Evolutionary conservation across 1,140 invertebrate species (phyloP).

Genomic region (Galleria mellonella): DNA sequence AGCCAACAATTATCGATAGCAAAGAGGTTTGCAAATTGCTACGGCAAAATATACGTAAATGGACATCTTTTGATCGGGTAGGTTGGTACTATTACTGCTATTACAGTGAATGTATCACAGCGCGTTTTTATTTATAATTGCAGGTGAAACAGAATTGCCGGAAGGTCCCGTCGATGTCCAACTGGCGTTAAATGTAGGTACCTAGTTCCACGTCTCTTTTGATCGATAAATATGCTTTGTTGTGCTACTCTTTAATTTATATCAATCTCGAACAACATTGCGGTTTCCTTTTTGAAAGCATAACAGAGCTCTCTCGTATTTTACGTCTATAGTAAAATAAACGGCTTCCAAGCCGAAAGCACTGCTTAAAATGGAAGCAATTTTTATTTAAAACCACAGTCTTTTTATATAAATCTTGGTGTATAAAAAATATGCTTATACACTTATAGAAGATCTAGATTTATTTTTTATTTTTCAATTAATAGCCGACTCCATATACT

Average conservation of each 20-base stretch:
- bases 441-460: too few species aligned
- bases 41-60: slow-evolving; percentile 2
- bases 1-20: slow-evolving; percentile 6
- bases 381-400: too few species aligned
- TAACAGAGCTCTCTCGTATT: too few species aligned
- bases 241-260: slow-evolving; percentile 50
- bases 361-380: too few species aligned
- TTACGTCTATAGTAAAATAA: too few species aligned
- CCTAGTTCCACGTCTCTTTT: slow-evolving; percentile 40
- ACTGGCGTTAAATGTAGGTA: slow-evolving; percentile 25
- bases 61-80: slow-evolving; percentile 12
- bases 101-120: slow-evolving; percentile 31
- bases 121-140: slow-evolving; percentile 55
- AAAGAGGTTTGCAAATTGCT: slow-evolving; percentile 6
- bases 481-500: too few species aligned
- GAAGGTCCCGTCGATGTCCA: slow-evolving; percentile 41
- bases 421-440: too few species aligned
- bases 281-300: slow-evolving; percentile 44
- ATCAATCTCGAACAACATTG: slow-evolving; percentile 45
- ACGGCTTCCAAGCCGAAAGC: too few species aligned
- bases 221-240: slow-evolving; percentile 46
- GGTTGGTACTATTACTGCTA: too few species aligned
- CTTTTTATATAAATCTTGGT: too few species aligned
- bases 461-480: too few species aligned
- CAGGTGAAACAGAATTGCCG: slow-evolving; percentile 41